Evolutionary conservation across 2,888 invertebrate species (phyloP).

Genomic region (Drosophila niveifrons): DNA sequence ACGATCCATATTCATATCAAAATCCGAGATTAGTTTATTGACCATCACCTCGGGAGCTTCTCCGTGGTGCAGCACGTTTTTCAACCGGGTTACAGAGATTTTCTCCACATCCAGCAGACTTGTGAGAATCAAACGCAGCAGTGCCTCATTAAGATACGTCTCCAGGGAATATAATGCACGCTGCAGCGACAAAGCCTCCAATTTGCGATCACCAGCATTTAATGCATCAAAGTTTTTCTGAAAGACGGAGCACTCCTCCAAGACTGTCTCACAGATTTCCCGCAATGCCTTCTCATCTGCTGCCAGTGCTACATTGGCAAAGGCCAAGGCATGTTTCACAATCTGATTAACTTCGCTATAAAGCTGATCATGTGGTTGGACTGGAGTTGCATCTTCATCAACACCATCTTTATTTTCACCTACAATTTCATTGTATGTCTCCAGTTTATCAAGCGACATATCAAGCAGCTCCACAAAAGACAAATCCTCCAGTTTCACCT

Average conservation of each 20-base stretch:
- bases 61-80: slow-evolving; percentile 48
- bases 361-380: slow-evolving; percentile 65
- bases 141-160: slow-evolving; percentile 81
- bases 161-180: slow-evolving; percentile 81
- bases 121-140: slow-evolving; percentile 78
- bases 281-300: slow-evolving; percentile 82
- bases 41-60: slow-evolving; percentile 47
- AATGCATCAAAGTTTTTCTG: slow-evolving; percentile 71
- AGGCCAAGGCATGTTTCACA: slow-evolving; percentile 80
- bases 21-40: slow-evolving; percentile 76
- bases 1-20: slow-evolving; percentile 83
- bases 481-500: slow-evolving; percentile 60
- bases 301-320: slow-evolving; percentile 82
- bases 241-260: slow-evolving; percentile 80
- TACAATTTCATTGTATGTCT: slow-evolving; percentile 70
- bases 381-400: not conserved
- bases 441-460: slow-evolving; percentile 70
- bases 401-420: not conserved
- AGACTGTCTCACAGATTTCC: slow-evolving; percentile 79
- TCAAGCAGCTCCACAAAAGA: slow-evolving; percentile 83
- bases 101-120: slow-evolving; percentile 76
- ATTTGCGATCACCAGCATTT: slow-evolving; percentile 73
- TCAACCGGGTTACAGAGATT: slow-evolving; percentile 73
- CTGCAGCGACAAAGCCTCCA: slow-evolving; percentile 82
- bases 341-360: slow-evolving; percentile 74